phyloP scores from a whole-genome alignment of 2,888 invertebrate genomes.

The Myathropa florea region DNA sequence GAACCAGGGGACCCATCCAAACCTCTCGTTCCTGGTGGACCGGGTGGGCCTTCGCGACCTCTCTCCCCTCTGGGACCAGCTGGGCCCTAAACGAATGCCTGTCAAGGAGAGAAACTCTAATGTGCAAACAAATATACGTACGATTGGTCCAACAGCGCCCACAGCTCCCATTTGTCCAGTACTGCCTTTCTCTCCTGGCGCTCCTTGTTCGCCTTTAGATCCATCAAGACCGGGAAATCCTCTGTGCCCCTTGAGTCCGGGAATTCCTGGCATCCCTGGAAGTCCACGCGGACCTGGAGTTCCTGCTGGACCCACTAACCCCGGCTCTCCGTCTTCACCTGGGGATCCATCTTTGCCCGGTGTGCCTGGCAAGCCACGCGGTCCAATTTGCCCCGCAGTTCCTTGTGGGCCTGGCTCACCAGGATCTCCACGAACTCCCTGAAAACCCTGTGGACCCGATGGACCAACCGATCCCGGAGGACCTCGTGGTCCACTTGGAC shows the following conservation, averaged over 20 bases:
- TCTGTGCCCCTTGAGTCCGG: slow-evolving; percentile 91
- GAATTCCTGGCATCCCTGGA: slow-evolving; percentile 88
- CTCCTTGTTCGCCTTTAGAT: slow-evolving; percentile 90
- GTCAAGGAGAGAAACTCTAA: neutral
- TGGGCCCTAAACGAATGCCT: slow-evolving; percentile 83
- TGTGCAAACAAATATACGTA: slow-evolving; percentile 61
- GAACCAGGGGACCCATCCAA: slow-evolving; percentile 90
- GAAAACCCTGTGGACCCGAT: slow-evolving; percentile 90
- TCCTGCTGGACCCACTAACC: slow-evolving; percentile 87
- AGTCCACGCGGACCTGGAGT: slow-evolving; percentile 88
- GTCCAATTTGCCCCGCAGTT: slow-evolving; percentile 86
- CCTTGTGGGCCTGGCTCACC: slow-evolving; percentile 89
- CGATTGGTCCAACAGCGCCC: slow-evolving; percentile 85
- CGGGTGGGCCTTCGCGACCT: slow-evolving; percentile 91
- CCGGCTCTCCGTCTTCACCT: slow-evolving; percentile 91
- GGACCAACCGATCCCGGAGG: slow-evolving; percentile 85
- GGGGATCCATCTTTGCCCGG: slow-evolving; percentile 88
- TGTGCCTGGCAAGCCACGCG: slow-evolving; percentile 87
- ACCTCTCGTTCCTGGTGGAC: slow-evolving; percentile 89
- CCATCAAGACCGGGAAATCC: slow-evolving; percentile 91
- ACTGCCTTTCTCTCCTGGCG: slow-evolving; percentile 88
- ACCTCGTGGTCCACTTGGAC: slow-evolving; percentile 90
- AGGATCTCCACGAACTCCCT: slow-evolving; percentile 88
- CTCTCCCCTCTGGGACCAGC: slow-evolving; percentile 91
- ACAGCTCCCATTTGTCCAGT: slow-evolving; percentile 86